Conservation (phyloP, 1,140 invertebrate species). For the Plutomurus gul region DNA sequence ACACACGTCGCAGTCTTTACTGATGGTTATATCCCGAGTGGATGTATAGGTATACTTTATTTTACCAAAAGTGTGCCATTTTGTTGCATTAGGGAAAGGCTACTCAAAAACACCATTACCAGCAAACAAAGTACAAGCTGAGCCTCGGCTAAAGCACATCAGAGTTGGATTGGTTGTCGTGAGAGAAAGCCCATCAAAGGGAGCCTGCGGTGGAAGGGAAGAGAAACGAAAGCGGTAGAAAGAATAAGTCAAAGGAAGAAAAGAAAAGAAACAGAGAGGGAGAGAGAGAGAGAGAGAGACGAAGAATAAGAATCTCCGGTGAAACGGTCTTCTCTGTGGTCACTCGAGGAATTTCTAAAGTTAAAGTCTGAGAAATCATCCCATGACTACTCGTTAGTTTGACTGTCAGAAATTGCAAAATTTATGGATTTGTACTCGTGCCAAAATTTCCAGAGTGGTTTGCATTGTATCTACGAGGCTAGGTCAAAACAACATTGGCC, state of each 20-base stretch:
- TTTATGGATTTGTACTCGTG: conserved; percentile 34
- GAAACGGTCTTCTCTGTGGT: neutral
- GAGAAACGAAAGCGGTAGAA: neutral
- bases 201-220: neutral
- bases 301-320: neutral
- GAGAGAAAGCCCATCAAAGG: neutral
- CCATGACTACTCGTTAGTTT: neutral
- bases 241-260: neutral
- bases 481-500: neutral
- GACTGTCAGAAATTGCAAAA: conserved; percentile 34
- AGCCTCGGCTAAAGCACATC: too few species aligned
- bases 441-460: conserved; percentile 32
- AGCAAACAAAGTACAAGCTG: neutral
- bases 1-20: neutral
- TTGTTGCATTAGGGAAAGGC: neutral
- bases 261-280: neutral
- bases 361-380: conserved; percentile 18
- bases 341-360: neutral
- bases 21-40: neutral
- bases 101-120: neutral
- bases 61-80: conserved; percentile 9
- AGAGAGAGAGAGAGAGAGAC: neutral
- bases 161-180: neutral
- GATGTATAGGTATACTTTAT: neutral
- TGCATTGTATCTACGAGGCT: neutral